Evolutionary conservation across 2,797 vertebrate genomes (phyloP).

Genomic region (Sebastes matsubarae): DNA sequence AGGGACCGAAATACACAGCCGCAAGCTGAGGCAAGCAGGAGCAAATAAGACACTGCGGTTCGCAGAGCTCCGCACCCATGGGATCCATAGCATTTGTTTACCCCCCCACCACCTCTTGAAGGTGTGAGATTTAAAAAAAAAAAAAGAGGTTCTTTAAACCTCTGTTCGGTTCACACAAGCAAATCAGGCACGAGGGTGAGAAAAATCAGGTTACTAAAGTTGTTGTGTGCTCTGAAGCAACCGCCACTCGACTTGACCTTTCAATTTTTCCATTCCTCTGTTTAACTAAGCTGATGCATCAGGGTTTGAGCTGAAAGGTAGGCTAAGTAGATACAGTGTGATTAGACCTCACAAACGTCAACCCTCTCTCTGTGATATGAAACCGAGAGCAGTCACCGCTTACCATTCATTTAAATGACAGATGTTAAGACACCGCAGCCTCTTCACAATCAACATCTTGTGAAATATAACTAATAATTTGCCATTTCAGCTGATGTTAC

Average conservation of each 20-base stretch:
- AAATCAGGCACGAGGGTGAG: constrained; percentile 18
- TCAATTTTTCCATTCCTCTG: constrained; percentile 74
- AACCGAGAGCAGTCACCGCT: constrained; percentile 25
- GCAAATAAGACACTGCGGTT: constrained; percentile 74
- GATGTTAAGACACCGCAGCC: not conserved
- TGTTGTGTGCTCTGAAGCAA: constrained; percentile 53
- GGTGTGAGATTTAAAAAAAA: constrained; percentile 63
- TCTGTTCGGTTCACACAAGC: constrained; percentile 42
- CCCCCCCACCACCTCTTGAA: constrained; percentile 52
- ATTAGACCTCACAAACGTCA: constrained; percentile 5
- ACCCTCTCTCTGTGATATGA: constrained; percentile 5
- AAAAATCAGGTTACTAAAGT: constrained; percentile 57
- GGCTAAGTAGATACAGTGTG: not conserved
- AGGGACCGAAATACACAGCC: constrained; percentile 77
- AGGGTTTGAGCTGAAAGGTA: constrained; percentile 27
- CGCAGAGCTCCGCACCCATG: constrained; percentile 69
- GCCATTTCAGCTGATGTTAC: not conserved
- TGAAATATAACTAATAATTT: not conserved
- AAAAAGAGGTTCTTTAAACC: constrained; percentile 38
- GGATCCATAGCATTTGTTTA: constrained; percentile 82
- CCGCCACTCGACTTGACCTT: constrained; percentile 75
- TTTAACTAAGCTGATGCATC: constrained; percentile 26
- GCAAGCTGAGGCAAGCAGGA: constrained; percentile 69
- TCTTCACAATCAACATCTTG: not conserved
- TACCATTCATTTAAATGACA: constrained; percentile 9